phyloP scores from a whole-genome alignment of 2,888 invertebrate genomes.

The Xestia rhomboidea region DNA sequence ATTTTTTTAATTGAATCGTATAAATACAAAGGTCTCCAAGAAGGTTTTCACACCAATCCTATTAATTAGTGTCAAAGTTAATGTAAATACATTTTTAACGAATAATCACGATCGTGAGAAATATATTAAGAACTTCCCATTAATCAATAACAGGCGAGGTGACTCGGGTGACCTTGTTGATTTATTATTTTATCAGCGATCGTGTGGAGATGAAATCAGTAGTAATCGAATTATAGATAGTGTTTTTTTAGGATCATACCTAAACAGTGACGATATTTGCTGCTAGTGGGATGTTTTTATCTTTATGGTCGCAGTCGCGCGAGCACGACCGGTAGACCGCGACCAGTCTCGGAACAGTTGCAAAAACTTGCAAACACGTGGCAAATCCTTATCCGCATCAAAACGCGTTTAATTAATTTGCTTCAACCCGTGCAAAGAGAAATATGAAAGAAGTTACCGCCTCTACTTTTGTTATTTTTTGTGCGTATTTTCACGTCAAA shows the following conservation, averaged over 20 bases:
- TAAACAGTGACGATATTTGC: conserved; percentile 65
- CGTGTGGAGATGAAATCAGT: conserved; percentile 72
- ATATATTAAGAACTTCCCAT: conserved; percentile 77
- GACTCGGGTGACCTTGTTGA: conserved; percentile 76
- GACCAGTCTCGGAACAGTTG: conserved; percentile 29
- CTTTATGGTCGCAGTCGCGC: conserved; percentile 27
- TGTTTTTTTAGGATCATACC: conserved; percentile 54
- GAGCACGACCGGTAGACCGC: conserved; percentile 37
- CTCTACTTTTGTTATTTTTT: conserved; percentile 34
- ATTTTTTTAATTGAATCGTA: conserved; percentile 57
- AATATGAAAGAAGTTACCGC: conserved; percentile 25
- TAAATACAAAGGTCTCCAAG: conserved; percentile 58
- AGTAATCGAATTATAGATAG: conserved; percentile 69
- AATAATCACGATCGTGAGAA: conserved; percentile 75
- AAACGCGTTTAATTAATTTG: conserved; percentile 28
- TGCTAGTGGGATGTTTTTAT: conserved; percentile 37
- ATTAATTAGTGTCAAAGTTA: conserved; percentile 79
- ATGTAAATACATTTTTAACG: conserved; percentile 71
- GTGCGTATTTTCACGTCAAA: conserved; percentile 35
- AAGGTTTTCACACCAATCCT: conserved; percentile 54
- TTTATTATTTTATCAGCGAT: conserved; percentile 71
- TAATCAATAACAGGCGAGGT: conserved; percentile 84
- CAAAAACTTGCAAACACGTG: conserved; percentile 50
- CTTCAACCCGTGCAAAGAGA: conserved; percentile 14
- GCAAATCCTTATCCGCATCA: conserved; percentile 22